These are phyloP conservation scores for Idaea dimidiata DNA, from an alignment of 2,888 invertebrate genomes.

Conservation along the genomic window DNA sequence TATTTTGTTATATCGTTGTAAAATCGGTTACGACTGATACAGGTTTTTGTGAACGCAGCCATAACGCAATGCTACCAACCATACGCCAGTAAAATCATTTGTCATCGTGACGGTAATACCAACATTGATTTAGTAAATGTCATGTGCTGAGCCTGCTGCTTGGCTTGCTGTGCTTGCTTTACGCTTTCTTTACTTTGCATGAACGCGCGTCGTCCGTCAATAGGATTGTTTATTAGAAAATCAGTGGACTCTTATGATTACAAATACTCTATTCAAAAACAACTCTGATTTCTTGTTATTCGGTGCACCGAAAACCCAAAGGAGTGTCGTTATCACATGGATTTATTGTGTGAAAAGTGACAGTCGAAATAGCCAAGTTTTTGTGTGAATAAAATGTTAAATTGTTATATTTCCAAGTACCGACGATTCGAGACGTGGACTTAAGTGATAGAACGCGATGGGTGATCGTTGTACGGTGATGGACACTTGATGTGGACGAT, in stretches of 20 bases:
- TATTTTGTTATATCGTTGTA: conserved; percentile 11
- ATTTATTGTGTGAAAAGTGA: conserved; percentile 72
- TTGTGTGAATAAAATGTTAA: conserved; percentile 65
- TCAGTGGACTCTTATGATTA: conserved; percentile 49
- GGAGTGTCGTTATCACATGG: conserved; percentile 27
- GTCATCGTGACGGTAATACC: conserved; percentile 36
- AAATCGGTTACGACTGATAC: conserved; percentile 3
- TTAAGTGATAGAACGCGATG: conserved; percentile 41
- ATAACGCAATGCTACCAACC: conserved; percentile 41
- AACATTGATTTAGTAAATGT: conserved; percentile 56
- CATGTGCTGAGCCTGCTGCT: conserved; percentile 65
- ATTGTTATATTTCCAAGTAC: conserved; percentile 66
- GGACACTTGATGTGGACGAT: conserved; percentile 65
- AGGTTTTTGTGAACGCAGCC: conserved; percentile 44
- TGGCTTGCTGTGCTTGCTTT: conserved; percentile 64
- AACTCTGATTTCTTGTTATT: conserved; percentile 32
- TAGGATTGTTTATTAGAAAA: conserved; percentile 57
- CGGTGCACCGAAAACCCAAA: conserved; percentile 37
- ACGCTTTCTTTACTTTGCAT: conserved; percentile 72
- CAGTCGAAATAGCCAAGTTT: conserved; percentile 61
- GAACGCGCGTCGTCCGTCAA: conserved; percentile 70
- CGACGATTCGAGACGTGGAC: conserved; percentile 50
- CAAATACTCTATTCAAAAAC: conserved; percentile 43
- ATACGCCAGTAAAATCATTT: conserved; percentile 6
- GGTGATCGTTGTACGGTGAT: conserved; percentile 50